These are phyloP conservation scores for Dicyrtoma fusca DNA, from an alignment of 2,888 invertebrate species.

Conservation along the genomic window DNA sequence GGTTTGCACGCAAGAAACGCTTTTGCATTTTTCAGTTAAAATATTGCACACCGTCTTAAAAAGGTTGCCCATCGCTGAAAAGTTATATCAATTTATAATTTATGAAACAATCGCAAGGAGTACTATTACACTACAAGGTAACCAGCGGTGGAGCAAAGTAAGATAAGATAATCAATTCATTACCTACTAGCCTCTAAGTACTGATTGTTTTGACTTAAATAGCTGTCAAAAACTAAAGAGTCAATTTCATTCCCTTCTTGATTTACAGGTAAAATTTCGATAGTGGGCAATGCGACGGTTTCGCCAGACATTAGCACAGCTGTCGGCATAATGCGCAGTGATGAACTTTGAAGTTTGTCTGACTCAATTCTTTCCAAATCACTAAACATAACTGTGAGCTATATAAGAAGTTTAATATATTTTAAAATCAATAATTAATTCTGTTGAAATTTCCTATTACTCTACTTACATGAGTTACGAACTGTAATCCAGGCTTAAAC, in stretches of 20 bases:
- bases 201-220: constrained; percentile 18
- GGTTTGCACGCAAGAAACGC: too few species aligned
- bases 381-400: constrained; percentile 59
- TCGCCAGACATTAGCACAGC: constrained; percentile 54
- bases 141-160: too few species aligned
- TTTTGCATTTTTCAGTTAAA: too few species aligned
- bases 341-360: constrained; percentile 57
- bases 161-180: not conserved
- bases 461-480: constrained; percentile 62
- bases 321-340: constrained; percentile 54
- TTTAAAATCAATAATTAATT: constrained; percentile 17
- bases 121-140: too few species aligned
- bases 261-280: constrained; percentile 42
- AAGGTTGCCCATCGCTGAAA: too few species aligned
- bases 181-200: constrained; percentile 36
- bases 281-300: constrained; percentile 43
- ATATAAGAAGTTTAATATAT: constrained; percentile 22
- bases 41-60: too few species aligned
- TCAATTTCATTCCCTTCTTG: constrained; percentile 37
- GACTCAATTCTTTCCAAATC: constrained; percentile 58
- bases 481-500: constrained; percentile 64
- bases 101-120: too few species aligned
- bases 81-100: too few species aligned
- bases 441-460: not conserved
- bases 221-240: constrained; percentile 20